Percentiles rank a stretch among this genome's conserved stretches.
Evolutionary conservation across 2,797 vertebrate genomes (phyloP).

Genomic region (Natrix natrix): DNA sequence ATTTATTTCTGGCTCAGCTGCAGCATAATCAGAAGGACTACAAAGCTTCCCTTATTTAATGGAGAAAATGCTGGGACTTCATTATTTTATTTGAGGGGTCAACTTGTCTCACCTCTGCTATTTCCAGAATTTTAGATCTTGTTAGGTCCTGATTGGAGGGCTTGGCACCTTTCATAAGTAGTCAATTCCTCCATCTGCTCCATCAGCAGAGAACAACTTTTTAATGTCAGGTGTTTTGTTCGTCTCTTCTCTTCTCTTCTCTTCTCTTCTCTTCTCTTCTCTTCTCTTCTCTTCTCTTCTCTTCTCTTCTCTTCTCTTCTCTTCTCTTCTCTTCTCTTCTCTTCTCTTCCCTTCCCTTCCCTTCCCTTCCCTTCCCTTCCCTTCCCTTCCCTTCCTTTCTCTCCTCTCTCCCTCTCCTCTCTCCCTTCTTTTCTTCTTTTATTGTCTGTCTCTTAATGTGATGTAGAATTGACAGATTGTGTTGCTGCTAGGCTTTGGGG

Average conservation of each 20-base stretch:
- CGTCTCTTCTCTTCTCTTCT: neutral
- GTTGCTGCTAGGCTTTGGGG: neutral
- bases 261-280: neutral
- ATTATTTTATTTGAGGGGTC: neutral
- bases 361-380: neutral
- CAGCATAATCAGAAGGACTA: neutral
- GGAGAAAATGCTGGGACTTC: neutral
- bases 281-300: no score
- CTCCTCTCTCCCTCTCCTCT: rapidly evolving
- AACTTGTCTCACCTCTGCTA: neutral
- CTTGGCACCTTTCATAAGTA: neutral
- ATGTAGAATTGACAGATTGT: neutral
- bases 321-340: neutral
- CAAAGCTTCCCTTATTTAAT: neutral
- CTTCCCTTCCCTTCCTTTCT: rapidly evolving
- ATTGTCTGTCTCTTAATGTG: neutral
- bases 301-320: no score
- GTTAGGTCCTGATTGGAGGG: neutral
- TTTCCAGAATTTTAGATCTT: neutral
- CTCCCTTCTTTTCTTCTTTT: neutral
- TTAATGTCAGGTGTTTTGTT: neutral
- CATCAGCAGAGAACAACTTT: neutral
- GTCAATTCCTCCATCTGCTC: neutral
- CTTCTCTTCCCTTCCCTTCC: neutral
- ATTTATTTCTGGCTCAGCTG: neutral